A percentile compares a stretch with the other conserved stretches of the same genome.
Evolutionary conservation across 2,888 invertebrate genomes (phyloP).

Genomic region (Drosophila subquinaria): DNA sequence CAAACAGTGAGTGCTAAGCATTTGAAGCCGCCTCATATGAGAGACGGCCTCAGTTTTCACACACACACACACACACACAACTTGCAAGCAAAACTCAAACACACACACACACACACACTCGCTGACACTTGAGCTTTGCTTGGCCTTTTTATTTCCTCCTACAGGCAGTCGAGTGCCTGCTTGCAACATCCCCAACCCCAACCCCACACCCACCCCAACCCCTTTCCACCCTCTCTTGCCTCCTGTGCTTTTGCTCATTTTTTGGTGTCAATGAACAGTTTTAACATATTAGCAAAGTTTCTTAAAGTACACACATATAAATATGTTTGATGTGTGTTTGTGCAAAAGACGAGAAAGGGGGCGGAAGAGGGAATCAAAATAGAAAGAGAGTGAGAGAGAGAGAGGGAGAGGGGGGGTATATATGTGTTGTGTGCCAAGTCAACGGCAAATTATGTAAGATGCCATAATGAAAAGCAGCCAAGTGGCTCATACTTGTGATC

Average conservation of each 20-base stretch:
- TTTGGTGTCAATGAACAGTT: constrained; percentile 81
- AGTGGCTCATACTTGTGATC: constrained; percentile 14
- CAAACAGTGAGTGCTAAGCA: constrained; percentile 60
- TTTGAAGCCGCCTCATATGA: constrained; percentile 57
- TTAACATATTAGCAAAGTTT: constrained; percentile 82
- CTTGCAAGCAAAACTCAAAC: constrained; percentile 54
- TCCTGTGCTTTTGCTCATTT: constrained; percentile 70
- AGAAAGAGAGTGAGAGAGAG: too few relatives aligned
- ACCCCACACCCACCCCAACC: neutral
- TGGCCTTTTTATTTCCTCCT: constrained; percentile 38
- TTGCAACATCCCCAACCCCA: neutral
- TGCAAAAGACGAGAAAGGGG: constrained; percentile 23
- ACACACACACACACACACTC: constrained; percentile 37
- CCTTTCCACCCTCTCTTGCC: neutral
- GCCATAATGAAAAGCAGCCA: constrained; percentile 45
- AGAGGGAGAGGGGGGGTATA: neutral
- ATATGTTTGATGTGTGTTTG: constrained; percentile 74
- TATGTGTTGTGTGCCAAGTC: constrained; percentile 40
- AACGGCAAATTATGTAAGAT: constrained; percentile 62
- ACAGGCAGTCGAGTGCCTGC: constrained; percentile 41
- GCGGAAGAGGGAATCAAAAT: neutral
- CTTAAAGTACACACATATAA: constrained; percentile 78
- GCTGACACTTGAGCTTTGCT: constrained; percentile 66
- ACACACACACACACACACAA: constrained; percentile 22
- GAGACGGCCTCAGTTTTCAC: constrained; percentile 12